phyloP scores from a whole-genome alignment of 2,888 invertebrate genomes.

The Andrena trimmerana region DNA sequence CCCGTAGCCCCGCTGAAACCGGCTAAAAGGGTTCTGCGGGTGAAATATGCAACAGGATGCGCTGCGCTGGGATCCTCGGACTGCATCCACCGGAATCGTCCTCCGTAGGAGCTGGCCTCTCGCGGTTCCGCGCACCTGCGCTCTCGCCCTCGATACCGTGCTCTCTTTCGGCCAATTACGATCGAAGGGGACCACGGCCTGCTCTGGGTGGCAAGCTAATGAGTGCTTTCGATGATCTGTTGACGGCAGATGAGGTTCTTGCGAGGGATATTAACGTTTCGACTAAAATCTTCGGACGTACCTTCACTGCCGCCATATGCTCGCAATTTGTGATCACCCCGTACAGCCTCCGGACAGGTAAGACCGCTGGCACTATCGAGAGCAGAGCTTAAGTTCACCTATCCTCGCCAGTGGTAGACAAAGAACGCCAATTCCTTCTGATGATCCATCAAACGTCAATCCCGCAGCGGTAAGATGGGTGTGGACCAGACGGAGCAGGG shows the following conservation, averaged over 20 bases:
- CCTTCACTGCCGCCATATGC: too few species aligned
- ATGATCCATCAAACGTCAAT: constrained; percentile 19
- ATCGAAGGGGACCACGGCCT: neutral
- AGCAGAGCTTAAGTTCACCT: too few species aligned
- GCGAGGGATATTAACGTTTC: neutral
- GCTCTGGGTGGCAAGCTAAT: constrained; percentile 5
- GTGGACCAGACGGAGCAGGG: neutral
- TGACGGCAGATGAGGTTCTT: neutral
- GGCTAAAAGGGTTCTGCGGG: constrained; percentile 78
- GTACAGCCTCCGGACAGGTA: too few species aligned
- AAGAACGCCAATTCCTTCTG: neutral
- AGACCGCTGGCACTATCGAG: too few species aligned
- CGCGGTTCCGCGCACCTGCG: constrained; percentile 53
- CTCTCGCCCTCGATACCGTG: constrained; percentile 22
- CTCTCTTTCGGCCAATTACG: constrained; percentile 20
- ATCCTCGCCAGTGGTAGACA: neutral
- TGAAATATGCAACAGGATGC: constrained; percentile 82
- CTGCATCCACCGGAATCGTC: constrained; percentile 72
- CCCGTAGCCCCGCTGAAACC: constrained; percentile 69
- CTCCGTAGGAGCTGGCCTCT: constrained; percentile 34
- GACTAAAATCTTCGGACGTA: too few species aligned
- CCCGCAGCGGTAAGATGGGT: neutral
- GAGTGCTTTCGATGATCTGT: constrained; percentile 14
- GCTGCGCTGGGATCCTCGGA: constrained; percentile 68
- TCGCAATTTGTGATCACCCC: too few species aligned